Evolutionary conservation across 2,888 invertebrate genomes (phyloP).

Genomic region (Prosapia bicincta): DNA sequence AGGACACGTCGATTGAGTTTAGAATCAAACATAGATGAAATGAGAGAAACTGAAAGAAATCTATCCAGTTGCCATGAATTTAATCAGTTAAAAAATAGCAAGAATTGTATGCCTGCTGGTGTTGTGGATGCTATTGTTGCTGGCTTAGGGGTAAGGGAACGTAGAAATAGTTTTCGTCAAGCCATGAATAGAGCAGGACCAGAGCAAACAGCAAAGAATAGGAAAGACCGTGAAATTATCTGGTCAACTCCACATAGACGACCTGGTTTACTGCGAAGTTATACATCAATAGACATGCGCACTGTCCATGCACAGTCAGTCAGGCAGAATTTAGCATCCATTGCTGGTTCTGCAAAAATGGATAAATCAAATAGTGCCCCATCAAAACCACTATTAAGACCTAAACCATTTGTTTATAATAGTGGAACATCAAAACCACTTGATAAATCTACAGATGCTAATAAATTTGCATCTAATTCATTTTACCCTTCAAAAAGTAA

Average conservation of each 20-base stretch:
- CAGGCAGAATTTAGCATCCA: neutral
- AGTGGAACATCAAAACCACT: neutral
- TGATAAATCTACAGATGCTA: neutral
- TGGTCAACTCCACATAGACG: slow-evolving; percentile 1
- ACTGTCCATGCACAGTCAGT: neutral
- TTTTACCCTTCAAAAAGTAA: neutral
- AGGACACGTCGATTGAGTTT: slow-evolving; percentile 29
- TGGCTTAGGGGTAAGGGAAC: slow-evolving; percentile 40
- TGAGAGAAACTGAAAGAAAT: slow-evolving; percentile 8
- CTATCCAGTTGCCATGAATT: neutral
- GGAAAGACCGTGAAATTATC: neutral
- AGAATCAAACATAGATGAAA: slow-evolving; percentile 37
- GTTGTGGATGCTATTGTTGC: slow-evolving; percentile 21
- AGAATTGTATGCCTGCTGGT: neutral
- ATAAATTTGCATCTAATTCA: neutral
- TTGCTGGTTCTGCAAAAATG: neutral
- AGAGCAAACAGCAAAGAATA: slow-evolving; percentile 17
- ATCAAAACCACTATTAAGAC: slow-evolving; percentile 16
- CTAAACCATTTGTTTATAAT: slow-evolving; percentile 13
- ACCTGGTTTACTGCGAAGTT: slow-evolving; percentile 34
- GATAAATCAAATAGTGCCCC: slow-evolving; percentile 8
- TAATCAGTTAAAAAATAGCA: neutral
- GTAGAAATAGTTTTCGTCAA: slow-evolving; percentile 44
- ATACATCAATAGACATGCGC: slow-evolving; percentile 35
- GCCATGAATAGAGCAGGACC: slow-evolving; percentile 42